Evolutionary conservation across 2,888 invertebrate species (phyloP), one percentile per base, ranked within the genome.

Genomic region (Microdon myrmicae): DNA sequence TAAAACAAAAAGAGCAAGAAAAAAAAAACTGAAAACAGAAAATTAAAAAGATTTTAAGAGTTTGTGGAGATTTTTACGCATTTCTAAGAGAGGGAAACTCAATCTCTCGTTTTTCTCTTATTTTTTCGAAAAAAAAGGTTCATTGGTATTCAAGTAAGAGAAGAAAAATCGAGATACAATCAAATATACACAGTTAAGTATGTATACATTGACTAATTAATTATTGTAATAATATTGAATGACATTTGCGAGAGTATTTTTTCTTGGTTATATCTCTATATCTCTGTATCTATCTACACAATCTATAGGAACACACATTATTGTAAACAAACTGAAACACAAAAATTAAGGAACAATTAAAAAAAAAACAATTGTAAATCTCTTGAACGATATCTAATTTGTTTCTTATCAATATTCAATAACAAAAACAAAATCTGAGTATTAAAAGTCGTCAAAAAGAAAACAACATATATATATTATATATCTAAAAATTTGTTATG

Each of bases 71-170:
- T n/a, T n/a, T n/a, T n/a, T n/a, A n/a, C n/a, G n/a, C n/a, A n/a
- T n/a, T n/a, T n/a, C n/a, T n/a, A n/a, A n/a, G n/a, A n/a, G n/a
- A n/a, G n/a, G n/a, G n/a, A n/a, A n/a, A n/a, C n/a, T n/a, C n/a
- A n/a, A n/a, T n/a, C n/a, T n/a, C n/a, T 64, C 58, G 58, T 58
- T 58, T 64, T 64, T 64, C 58, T 64, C 64, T 64, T 23, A 38
- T 43, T 28, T 32, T 58, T 45, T 45, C 25, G n/a, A n/a, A 35
- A 20, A 22, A 45, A 45, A 19, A 10, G 2, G 22, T 43, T 43
- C 49, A 16, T 49, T 37, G 16, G 31, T 34, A 56, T 56, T 49
- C 49, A 39, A 35, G 45, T 22, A 53, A n/a, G n/a, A n/a, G n/a
- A n/a, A n/a, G n/a, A n/a, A n/a, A n/a, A n/a, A n/a, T n/a, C 39